A percentile compares a stretch with the other conserved stretches of the same genome.
phyloP scores from a whole-genome alignment of 2,888 invertebrate genomes.

The Phoenoteleia sp. region DNA sequence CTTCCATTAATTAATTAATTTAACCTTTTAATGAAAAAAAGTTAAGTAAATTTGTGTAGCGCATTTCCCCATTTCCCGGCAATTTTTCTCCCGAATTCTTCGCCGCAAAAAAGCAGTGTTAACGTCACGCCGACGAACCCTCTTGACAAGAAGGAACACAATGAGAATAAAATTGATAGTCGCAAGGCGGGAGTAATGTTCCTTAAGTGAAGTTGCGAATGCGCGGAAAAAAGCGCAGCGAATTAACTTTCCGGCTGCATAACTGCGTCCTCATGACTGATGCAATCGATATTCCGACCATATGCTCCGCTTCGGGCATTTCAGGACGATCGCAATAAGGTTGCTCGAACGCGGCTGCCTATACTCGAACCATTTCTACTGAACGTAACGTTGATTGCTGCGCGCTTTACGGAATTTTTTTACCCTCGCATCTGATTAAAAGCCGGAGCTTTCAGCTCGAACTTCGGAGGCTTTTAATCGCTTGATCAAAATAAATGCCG shows the following conservation, averaged over 20 bases:
- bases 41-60: conserved; percentile 16
- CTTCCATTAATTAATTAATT: no score
- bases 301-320: conserved; percentile 24
- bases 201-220: conserved; percentile 44
- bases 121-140: neutral
- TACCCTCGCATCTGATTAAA: neutral
- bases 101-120: neutral
- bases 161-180: conserved; percentile 54
- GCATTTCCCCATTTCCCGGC: neutral
- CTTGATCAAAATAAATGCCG: neutral
- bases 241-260: conserved; percentile 51
- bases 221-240: conserved; percentile 23
- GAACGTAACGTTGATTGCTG: conserved; percentile 18
- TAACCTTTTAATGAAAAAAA: no score
- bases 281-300: conserved; percentile 58
- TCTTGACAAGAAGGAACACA: conserved; percentile 33
- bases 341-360: conserved; percentile 45
- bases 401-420: neutral
- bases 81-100: neutral
- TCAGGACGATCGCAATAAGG: conserved; percentile 41
- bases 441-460: neutral
- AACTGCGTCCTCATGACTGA: conserved; percentile 44
- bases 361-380: conserved; percentile 47
- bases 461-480: no score
- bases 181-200: conserved; percentile 48